Conservation (phyloP, 2,797 vertebrate genomes). For the Erithacus rubecula region DNA sequence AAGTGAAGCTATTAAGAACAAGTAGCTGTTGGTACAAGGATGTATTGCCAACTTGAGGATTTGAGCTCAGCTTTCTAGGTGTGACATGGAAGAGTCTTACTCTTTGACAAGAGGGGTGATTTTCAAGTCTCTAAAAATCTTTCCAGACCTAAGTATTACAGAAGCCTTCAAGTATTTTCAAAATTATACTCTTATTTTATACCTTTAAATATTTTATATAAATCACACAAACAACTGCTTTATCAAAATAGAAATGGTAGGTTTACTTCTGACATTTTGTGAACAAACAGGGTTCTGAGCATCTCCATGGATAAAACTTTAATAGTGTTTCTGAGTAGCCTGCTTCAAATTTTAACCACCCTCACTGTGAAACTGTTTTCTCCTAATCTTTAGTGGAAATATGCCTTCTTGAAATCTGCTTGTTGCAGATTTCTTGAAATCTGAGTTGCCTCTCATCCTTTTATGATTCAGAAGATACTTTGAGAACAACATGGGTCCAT, state of each 20-base stretch:
- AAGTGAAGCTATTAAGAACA: neutral
- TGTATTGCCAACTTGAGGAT: neutral
- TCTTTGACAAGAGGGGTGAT: neutral
- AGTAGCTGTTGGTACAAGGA: neutral
- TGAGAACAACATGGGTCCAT: neutral
- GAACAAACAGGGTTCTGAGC: neutral
- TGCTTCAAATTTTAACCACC: neutral
- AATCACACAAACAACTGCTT: neutral
- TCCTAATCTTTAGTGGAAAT: neutral
- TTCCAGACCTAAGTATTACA: neutral
- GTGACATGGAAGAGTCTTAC: neutral
- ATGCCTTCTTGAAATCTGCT: neutral
- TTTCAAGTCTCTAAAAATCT: neutral
- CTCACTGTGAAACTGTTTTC: neutral
- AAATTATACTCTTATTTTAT: neutral
- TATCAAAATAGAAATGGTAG: neutral
- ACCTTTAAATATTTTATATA: neutral
- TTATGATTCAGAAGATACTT: neutral
- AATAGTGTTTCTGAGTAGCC: rapidly evolving
- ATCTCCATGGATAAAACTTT: neutral
- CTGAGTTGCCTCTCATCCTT: neutral
- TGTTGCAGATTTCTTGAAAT: neutral
- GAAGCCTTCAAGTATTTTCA: neutral
- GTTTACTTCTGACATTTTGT: neutral
- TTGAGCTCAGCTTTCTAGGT: neutral